Evolutionary conservation across 2,888 invertebrate species (phyloP).

Genomic region (Idaea straminata): DNA sequence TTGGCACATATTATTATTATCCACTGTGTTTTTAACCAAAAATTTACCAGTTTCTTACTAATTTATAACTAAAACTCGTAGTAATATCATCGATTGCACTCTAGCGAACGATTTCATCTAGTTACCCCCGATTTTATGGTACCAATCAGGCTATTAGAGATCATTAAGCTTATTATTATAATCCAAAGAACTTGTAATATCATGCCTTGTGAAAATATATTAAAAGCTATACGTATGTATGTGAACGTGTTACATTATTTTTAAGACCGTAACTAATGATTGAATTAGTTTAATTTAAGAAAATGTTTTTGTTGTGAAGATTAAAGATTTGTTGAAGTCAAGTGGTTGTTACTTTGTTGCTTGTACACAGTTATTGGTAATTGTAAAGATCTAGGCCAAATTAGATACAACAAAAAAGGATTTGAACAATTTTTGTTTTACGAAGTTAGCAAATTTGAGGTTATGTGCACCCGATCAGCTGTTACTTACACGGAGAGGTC

Average conservation of each 20-base stretch:
- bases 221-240: constrained; percentile 18
- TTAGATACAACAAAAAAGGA: no score
- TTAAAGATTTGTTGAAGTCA: background rate
- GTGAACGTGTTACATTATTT: constrained; percentile 16
- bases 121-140: constrained; percentile 58
- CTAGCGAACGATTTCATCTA: constrained; percentile 18
- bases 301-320: background rate
- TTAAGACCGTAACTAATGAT: constrained; percentile 17
- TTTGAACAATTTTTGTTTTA: no score
- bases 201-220: constrained; percentile 38
- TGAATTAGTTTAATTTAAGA: constrained; percentile 12
- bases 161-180: constrained; percentile 58
- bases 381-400: no score
- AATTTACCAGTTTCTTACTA: background rate
- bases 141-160: constrained; percentile 64
- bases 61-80: constrained; percentile 9
- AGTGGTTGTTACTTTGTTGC: constrained; percentile 1
- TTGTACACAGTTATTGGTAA: constrained; percentile 6
- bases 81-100: constrained; percentile 7
- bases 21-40: background rate
- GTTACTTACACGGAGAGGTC: no score
- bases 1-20: no score
- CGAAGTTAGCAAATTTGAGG: no score
- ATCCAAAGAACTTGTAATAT: constrained; percentile 41
- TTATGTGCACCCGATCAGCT: no score